Base-by-base conservation (phyloP, 2,888 invertebrate species). In the Stenchaetothrips biformis region DNA sequence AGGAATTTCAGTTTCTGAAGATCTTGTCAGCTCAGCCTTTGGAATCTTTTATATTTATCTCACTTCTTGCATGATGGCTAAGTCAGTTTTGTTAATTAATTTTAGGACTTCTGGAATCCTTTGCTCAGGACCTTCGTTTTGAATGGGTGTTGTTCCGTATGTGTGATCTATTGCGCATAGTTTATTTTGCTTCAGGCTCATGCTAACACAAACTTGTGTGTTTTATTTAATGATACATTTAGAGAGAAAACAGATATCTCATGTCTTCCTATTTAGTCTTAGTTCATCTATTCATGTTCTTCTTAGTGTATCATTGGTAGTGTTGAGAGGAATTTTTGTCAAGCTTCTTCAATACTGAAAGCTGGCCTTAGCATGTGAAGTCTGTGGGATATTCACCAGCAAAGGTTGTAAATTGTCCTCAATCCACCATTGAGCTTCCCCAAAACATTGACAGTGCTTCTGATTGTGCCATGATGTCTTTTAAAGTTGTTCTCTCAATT, bases 191-290 rank as follows among this genome's bases (percentile, higher is more conserved):
- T 74, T 74, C 67, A 25, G 67, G 67, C 67, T 74, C 67, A 74
- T 74, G 21, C 67, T 74, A 74, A 74, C 67, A 74, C 67, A 21
- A 74, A 74, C 25, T 74, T 25, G 25, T 25, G 67, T 74, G 67
- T 74, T 74, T 25, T 74, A 59, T 74, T 74, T 74, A 74, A 74
- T 74, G 21, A 74, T 74, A 74, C 67, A 74, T 11, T 25, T 74
- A 74, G 67, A 74, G 25, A 25, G 25, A 67, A 8, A 13, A 59
- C 7, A 59, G 18, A n/a, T 74, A 74, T 74, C 67, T 74, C 25
- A 59, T 59, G 67, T 74, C 67, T 74, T 74, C 67, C 67, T 74
- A 74, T 25, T 74, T 74, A 74, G 67, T 74, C 67, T 74, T 74
- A 74, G 67, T 74, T 74, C 25, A 25, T 74, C 67, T 74, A 25